Base-by-base conservation (phyloP, 2,113 vertebrate species). In the Myocastor coypus region DNA sequence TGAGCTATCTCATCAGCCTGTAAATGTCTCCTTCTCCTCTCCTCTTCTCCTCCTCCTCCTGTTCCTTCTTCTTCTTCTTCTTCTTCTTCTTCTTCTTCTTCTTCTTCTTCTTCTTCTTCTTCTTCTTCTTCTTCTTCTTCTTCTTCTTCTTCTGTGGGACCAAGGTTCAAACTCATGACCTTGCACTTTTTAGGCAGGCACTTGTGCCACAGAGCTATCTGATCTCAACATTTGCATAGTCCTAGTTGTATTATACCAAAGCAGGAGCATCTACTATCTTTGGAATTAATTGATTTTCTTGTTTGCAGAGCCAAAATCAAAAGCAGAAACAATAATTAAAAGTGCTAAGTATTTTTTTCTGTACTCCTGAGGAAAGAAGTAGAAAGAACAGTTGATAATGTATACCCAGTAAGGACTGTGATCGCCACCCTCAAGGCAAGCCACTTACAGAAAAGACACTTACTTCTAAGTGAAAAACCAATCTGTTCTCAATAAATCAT, bases 401-500 rank as follows among this genome's bases (percentile, higher is more conserved):
- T 68, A 34, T 28, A 92, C 16, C 73, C 81, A 7, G 4, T 19
- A 61, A 19, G 83, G 61, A 93, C 52, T 5, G 26, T 50, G 37
- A 55, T 80, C n/a, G 24, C 55, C n/a, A 57, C 81, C 63, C 14
- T 75, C 46, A 13, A 5, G 64, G 2, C 6, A 28, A 40, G 94
- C 30, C 26, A 26, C 91, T 95, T 95, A 71, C 40, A 90, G 83
- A 96, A 81, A 50, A 19, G 50, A 63, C 92, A 57, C 34, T 52
- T 84, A 63, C 32, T 95, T 96, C 28, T 88, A 80, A 75, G 17
- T 14, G 42, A 96, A 87, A 59, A 7, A 0, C 3, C 14, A 66
- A 26, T 96, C 71, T 92, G 52, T 95, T 95, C 97, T 93, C 68
- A 90, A n/a, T 75, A 30, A 94, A 59, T 24, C 14, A 90, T 73